Base-by-base conservation (phyloP, 2,797 vertebrate species). In the Cossypha caffra region DNA sequence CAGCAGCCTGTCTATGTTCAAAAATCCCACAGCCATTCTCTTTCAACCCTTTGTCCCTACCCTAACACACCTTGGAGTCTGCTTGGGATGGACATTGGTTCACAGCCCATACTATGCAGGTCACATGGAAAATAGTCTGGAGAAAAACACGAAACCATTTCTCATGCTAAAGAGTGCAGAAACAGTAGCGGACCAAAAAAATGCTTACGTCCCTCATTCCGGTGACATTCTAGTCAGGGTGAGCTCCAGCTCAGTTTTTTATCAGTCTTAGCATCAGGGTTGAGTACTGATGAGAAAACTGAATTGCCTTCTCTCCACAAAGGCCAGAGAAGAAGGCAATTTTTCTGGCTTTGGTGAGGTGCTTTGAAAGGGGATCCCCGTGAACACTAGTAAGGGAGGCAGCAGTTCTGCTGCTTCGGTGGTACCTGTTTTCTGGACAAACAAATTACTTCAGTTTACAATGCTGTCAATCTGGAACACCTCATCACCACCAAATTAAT, bases 401-500 rank as follows among this genome's bases (percentile, higher is more conserved):
- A 0, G 19, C 20, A 15, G 50, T 62, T 77, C 62, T 81, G 58
- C 83, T 80, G 28, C 48, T 90, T 72, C 2, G 0, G 28, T 38
- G 35, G 38, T 67, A 96, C 81, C 40, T 47, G 21, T 68, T 90
- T 69, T 86, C 76, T 59, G 31, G 78, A 83, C 75, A 94, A 94
- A 90, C 77, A 90, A 91, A 92, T 82, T 7, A 71, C 68, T 90
- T 89, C 72, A 91, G 43, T 81, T 95, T 76, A 78, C 55, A 88
- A 4, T 38, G 55, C 33, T 95, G 84, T 68, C 75, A 90, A 90
- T 74, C 63, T 84, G 66, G n/a, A 90, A 85, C 48, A 58, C 40
- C 69, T 94, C 95, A 76, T 59, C 63, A 64, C 33, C 50, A 89
- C 10, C 79, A 88, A 91, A 96, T 91, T 78, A 94, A 78, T 95